A percentile compares a stretch with the other conserved stretches of the same genome.
These are phyloP conservation scores for Erannis defoliaria DNA, from an alignment of 2,888 invertebrate species.

Conservation along the genomic window DNA sequence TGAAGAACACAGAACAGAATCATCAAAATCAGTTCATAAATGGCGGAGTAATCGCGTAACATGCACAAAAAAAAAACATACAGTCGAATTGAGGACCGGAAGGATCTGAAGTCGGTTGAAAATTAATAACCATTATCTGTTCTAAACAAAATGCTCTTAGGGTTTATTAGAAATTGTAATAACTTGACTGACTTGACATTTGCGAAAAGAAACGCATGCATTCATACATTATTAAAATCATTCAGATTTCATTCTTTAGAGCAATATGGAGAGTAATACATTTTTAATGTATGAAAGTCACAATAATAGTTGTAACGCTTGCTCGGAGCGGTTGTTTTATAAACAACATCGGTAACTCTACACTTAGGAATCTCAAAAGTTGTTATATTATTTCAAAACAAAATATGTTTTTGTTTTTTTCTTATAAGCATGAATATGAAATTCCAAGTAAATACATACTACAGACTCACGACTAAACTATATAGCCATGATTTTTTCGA, in stretches of 20 bases:
- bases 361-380: not conserved
- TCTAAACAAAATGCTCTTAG: too few relatives aligned
- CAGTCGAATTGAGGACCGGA: too few relatives aligned
- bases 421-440: not conserved
- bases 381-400: not conserved
- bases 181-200: too few relatives aligned
- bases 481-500: not conserved
- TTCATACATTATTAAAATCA: not conserved
- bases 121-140: too few relatives aligned
- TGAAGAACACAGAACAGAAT: too few relatives aligned
- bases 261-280: too few relatives aligned
- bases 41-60: too few relatives aligned
- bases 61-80: too few relatives aligned
- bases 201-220: conserved; percentile 3
- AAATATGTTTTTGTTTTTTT: not conserved
- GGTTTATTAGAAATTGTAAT: too few relatives aligned
- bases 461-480: not conserved
- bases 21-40: too few relatives aligned
- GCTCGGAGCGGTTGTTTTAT: not conserved
- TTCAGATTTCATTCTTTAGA: too few relatives aligned
- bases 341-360: not conserved
- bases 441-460: not conserved
- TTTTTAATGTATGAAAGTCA: not conserved
- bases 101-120: too few relatives aligned
- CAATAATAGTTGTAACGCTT: not conserved